Evolutionary conservation across 2,797 vertebrate genomes (phyloP), one percentile per base, ranked within the genome.

Genomic region (Pteronotus mesoamericanus): DNA sequence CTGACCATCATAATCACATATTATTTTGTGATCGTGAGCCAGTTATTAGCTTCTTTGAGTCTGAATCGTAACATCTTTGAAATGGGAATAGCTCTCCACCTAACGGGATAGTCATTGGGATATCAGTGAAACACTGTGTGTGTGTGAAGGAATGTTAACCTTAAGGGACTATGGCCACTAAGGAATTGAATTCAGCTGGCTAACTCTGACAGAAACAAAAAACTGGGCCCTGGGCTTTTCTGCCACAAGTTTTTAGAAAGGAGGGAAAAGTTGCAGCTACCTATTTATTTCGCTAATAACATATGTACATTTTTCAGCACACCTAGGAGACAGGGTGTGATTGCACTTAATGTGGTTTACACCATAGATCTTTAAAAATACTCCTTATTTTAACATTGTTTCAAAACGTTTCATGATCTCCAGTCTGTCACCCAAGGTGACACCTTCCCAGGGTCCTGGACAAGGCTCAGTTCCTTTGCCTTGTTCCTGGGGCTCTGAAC

Each of bases 331-430:
- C 42, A 66, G 44, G 74, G 26, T 64, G 4, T 86, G 61, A 57
- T 21, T 87, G 42, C 66, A 86, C 93, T 86, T 72, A 77, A 71
- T 71, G 86, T 83, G 75, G 71, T 87, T 95, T 48, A 72, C 24
- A 74, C 39, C 19, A 72, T 1, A 32, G 46, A 74, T 84, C 75
- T 71, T 92, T 68, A 46, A 51, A 93, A 92, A 51, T 48, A 59
- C 80, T 24, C 46, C 51, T 91, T 37, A 92, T 77, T 75, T 87
- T 74, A 96, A 79, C 48, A 61, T 6, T 24, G 42, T 78, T 94
- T 87, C 14, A 39, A 95, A 86, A 90, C 57, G 51, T 59, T 84
- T 90, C 51, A 79, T 71, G 48, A 37, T 48, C 37, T 75, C 29
- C 26, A 74, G 15, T 18, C 22, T 66, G 57, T 75, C 48, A 87